phyloP scores from a whole-genome alignment of 2,113 vertebrate species.

The Orycteropus afer region DNA sequence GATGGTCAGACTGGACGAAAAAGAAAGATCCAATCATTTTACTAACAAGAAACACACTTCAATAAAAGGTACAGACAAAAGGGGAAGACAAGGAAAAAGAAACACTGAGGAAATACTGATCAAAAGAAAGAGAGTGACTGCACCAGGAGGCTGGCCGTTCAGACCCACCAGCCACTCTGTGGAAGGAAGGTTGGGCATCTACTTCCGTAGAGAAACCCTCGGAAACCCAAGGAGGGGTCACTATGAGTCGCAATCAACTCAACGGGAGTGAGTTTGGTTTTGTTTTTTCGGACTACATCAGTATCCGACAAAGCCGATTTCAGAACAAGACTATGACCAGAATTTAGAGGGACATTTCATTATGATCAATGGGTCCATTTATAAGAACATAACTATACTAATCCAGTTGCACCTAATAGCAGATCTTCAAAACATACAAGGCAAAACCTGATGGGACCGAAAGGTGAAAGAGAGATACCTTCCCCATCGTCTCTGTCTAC shows the following conservation, averaged over 20 bases:
- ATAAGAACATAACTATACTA: neutral
- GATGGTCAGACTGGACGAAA: neutral
- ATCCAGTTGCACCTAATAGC: neutral
- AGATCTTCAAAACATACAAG: neutral
- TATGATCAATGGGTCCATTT: neutral
- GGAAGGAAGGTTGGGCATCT: no score
- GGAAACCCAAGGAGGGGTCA: no score
- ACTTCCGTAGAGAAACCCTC: no score
- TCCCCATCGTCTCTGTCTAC: no score
- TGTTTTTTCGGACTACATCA: neutral
- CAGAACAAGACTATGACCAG: neutral
- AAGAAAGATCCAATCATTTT: neutral
- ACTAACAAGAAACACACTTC: neutral
- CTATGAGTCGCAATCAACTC: no score
- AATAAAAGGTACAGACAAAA: neutral
- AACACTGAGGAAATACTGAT: neutral
- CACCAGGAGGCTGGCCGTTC: no score
- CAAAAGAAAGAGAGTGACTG: neutral
- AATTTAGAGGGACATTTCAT: neutral
- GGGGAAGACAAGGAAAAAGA: neutral
- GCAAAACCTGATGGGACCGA: neutral
- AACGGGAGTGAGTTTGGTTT: no score
- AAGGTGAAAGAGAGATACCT: neutral
- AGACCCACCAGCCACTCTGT: no score
- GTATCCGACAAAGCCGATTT: neutral